Conservation (phyloP, 2,888 invertebrate genomes). For the Drosophila prolongata region DNA sequence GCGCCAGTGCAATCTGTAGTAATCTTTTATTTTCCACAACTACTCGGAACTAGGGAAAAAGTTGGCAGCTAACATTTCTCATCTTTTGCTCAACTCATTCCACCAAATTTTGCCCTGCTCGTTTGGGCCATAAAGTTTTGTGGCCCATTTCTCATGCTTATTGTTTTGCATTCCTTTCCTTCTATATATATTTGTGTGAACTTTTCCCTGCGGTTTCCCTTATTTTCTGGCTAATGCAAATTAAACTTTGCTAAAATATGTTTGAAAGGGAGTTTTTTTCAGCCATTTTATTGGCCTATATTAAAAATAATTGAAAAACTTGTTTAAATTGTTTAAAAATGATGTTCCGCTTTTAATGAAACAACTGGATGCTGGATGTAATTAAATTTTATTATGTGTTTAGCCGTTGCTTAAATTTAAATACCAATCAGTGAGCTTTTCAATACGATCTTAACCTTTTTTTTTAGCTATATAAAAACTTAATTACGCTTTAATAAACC, state of each 20-base stretch:
- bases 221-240: conserved; percentile 50
- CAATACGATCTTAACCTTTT: conserved; percentile 14
- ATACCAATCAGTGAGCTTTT: conserved; percentile 26
- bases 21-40: conserved; percentile 36
- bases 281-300: conserved; percentile 21
- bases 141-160: conserved; percentile 42
- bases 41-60: conserved; percentile 43
- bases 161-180: conserved; percentile 28
- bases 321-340: conserved; percentile 36
- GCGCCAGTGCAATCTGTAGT: conserved; percentile 24
- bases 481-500: conserved; percentile 32
- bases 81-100: conserved; percentile 12
- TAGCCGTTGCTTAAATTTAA: conserved; percentile 14
- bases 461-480: conserved; percentile 24
- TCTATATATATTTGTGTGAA: conserved; percentile 21
- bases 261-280: conserved; percentile 9
- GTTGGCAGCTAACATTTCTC: conserved; percentile 31
- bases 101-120: conserved; percentile 4
- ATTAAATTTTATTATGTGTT: conserved; percentile 26
- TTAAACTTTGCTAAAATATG: conserved; percentile 59
- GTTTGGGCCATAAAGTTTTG: conserved; percentile 39
- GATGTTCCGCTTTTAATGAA: conserved; percentile 14
- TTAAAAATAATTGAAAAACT: conserved; percentile 58
- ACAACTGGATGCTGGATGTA: conserved; percentile 16
- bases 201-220: conserved; percentile 29